Evolutionary conservation across 53 echinoderm and acorn worm genomes (phyloP).

Genomic region (Zoroaster sp.): DNA sequence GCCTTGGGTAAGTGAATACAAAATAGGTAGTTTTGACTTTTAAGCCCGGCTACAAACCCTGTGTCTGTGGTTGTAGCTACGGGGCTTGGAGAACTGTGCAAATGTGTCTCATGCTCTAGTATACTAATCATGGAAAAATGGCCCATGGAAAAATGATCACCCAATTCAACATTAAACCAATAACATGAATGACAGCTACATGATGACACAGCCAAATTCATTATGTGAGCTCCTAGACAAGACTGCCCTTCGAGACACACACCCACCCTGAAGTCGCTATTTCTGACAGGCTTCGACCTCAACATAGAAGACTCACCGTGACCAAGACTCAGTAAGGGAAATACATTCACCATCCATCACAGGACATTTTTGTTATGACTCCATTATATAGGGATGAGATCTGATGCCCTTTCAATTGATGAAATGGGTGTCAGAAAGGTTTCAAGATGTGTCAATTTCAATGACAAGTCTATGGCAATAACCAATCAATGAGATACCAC

Average conservation of each 20-base stretch:
- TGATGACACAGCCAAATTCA: background rate
- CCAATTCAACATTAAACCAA: background rate
- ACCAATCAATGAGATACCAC: too few relatives aligned
- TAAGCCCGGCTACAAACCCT: too few relatives aligned
- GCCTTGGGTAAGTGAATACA: too few relatives aligned
- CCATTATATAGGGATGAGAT: background rate
- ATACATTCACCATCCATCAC: background rate
- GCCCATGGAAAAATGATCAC: too few relatives aligned
- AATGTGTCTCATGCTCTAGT: too few relatives aligned
- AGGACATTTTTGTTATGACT: background rate
- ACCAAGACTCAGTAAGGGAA: background rate
- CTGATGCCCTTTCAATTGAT: background rate
- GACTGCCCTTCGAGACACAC: background rate
- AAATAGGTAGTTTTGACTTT: too few relatives aligned
- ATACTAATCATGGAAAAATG: too few relatives aligned
- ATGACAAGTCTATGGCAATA: too few relatives aligned
- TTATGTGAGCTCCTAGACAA: background rate
- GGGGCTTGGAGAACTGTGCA: too few relatives aligned
- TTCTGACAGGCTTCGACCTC: background rate
- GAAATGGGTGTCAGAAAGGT: too few relatives aligned
- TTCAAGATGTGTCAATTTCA: too few relatives aligned
- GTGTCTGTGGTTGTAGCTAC: too few relatives aligned
- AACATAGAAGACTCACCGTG: background rate
- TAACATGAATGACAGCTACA: background rate
- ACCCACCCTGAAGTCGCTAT: background rate